Conservation (phyloP, 2,888 invertebrate genomes). For the Schrankia costaestrigalis region DNA sequence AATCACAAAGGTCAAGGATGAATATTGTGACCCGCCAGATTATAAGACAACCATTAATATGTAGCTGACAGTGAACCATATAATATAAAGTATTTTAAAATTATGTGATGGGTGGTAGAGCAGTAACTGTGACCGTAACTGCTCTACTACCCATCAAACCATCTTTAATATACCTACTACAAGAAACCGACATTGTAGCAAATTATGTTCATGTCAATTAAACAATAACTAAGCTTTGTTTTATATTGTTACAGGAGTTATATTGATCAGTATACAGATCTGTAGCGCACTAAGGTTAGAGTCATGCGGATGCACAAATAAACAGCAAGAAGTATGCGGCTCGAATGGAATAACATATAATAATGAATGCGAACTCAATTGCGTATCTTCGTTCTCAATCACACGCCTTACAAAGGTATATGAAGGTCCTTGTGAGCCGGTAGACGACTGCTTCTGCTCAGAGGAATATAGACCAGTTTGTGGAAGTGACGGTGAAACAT, state of each 20-base stretch:
- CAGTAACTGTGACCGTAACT: no score
- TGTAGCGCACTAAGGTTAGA: slow-evolving; percentile 33
- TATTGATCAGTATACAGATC: slow-evolving; percentile 34
- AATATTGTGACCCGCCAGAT: no score
- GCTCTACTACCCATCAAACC: no score
- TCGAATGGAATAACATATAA: slow-evolving; percentile 84
- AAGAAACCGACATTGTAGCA: no score
- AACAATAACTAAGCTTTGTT: no score
- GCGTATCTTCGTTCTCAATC: slow-evolving; percentile 3
- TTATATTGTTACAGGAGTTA: slow-evolving; percentile 31
- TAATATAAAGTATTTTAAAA: no score
- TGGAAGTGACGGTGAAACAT: slow-evolving; percentile 6
- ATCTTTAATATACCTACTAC: no score
- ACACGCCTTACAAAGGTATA: not conserved
- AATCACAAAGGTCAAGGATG: no score
- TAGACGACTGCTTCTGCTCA: not conserved
- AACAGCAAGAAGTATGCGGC: slow-evolving; percentile 80
- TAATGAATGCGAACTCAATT: slow-evolving; percentile 57
- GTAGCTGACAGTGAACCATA: no score
- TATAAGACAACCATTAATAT: no score
- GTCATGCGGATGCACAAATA: slow-evolving; percentile 3
- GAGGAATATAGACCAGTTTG: slow-evolving; percentile 1
- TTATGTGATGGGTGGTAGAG: no score
- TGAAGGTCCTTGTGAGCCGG: not conserved
- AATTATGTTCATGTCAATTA: no score